Evolutionary conservation across 1,140 invertebrate genomes (phyloP).

Genomic region (Octopus sinensis): DNA sequence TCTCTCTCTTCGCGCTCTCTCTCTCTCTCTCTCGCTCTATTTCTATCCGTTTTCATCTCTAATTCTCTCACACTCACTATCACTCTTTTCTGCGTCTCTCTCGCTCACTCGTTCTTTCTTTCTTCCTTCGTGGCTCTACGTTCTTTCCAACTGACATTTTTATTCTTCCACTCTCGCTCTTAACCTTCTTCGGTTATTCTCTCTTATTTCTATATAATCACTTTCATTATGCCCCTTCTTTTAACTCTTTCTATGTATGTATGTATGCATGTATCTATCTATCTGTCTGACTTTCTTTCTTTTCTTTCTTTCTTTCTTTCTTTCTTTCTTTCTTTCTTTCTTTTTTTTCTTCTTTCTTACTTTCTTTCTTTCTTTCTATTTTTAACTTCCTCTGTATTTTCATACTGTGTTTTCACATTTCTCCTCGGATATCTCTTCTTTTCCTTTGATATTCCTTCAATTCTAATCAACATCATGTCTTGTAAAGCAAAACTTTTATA

Average conservation of each 20-base stretch:
- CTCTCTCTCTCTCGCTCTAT: constrained; percentile 23
- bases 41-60: constrained; percentile 22
- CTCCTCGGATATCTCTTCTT: constrained; percentile 1
- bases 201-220: constrained; percentile 22
- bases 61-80: constrained; percentile 30
- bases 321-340: constrained; percentile 13
- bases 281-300: not conserved
- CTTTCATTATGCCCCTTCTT: constrained; percentile 12
- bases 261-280: not conserved
- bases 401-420: constrained; percentile 16
- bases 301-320: not conserved
- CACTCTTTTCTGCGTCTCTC: constrained; percentile 19
- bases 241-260: not conserved
- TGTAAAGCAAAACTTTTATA: too few relatives aligned
- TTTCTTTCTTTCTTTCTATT: constrained; percentile 22
- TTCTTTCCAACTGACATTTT: constrained; percentile 49
- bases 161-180: constrained; percentile 37
- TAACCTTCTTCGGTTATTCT: constrained; percentile 13
- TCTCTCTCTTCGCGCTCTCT: not conserved
- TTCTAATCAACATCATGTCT: too few relatives aligned
- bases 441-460: not conserved
- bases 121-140: constrained; percentile 21
- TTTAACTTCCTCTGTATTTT: constrained; percentile 12
- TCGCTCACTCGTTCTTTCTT: constrained; percentile 18
- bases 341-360: constrained; percentile 14